A percentile compares a stretch with the other conserved stretches of the same genome.
Evolutionary conservation across 2,888 invertebrate genomes (phyloP).

Genomic region (Apodemia mormo): DNA sequence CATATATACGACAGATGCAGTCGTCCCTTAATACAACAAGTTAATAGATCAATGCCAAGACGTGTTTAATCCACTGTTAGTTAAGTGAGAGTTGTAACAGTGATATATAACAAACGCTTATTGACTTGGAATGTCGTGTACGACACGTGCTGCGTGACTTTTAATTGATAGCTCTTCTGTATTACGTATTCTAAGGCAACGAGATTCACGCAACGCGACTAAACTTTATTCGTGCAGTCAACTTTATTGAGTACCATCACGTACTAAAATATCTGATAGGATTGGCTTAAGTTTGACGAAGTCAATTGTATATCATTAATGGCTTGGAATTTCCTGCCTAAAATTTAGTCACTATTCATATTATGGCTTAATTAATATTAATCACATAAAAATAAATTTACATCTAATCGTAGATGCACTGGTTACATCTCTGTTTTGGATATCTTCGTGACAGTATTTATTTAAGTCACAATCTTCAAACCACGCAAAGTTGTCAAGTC

Average conservation of each 20-base stretch:
- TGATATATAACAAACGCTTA: conserved; percentile 11
- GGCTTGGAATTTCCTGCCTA: too few species aligned
- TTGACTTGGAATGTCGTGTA: conserved; percentile 8
- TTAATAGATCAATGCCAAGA: conserved; percentile 2
- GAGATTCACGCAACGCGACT: background rate
- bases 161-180: conserved; percentile 12
- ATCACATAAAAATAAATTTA: too few species aligned
- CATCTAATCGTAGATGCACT: too few species aligned
- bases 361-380: too few species aligned
- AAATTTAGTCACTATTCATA: too few species aligned
- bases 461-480: too few species aligned
- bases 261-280: background rate
- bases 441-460: too few species aligned
- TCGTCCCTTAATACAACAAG: background rate
- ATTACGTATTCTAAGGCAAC: background rate
- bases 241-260: background rate
- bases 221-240: background rate
- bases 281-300: background rate
- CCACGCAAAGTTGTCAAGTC: too few species aligned
- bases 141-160: conserved; percentile 10
- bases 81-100: background rate
- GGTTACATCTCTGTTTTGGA: too few species aligned
- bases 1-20: background rate
- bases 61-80: conserved; percentile 6
- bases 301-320: too few species aligned